Conservation (phyloP, 2,888 invertebrate species). For the Cosmorhoe ocellata region DNA sequence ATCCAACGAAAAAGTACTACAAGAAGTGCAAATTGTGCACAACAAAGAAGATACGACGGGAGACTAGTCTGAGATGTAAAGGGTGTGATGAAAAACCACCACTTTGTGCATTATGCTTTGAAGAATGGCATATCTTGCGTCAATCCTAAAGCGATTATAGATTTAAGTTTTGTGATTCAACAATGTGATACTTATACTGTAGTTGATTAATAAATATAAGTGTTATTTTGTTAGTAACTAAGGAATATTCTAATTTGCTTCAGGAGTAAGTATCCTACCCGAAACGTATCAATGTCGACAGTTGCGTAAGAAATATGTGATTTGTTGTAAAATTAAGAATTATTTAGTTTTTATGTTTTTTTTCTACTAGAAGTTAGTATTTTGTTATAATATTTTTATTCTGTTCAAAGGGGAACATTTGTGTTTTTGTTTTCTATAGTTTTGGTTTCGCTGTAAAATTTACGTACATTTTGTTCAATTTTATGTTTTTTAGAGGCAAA, state of each 20-base stretch:
- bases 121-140: conserved; percentile 5
- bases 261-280: no score
- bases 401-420: no score
- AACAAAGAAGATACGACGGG: conserved; percentile 5
- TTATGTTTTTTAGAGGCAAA: no score
- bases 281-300: no score
- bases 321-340: no score
- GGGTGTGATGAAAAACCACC: conserved; percentile 5
- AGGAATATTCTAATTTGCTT: not conserved
- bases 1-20: conserved; percentile 5
- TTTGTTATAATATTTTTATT: not conserved
- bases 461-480: no score
- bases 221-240: conserved; percentile 5
- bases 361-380: not conserved
- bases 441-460: no score
- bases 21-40: conserved; percentile 5
- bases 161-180: conserved; percentile 1
- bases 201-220: conserved; percentile 5
- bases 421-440: no score
- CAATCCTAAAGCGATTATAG: conserved; percentile 1
- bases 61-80: conserved; percentile 7
- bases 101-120: conserved; percentile 11
- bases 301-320: no score
- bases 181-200: not conserved
- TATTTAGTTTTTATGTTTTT: no score